A percentile compares a stretch with the other conserved stretches of the same genome.
Evolutionary conservation across 2,113 vertebrate species (phyloP).

Genomic region (Dasypus novemcinctus): DNA sequence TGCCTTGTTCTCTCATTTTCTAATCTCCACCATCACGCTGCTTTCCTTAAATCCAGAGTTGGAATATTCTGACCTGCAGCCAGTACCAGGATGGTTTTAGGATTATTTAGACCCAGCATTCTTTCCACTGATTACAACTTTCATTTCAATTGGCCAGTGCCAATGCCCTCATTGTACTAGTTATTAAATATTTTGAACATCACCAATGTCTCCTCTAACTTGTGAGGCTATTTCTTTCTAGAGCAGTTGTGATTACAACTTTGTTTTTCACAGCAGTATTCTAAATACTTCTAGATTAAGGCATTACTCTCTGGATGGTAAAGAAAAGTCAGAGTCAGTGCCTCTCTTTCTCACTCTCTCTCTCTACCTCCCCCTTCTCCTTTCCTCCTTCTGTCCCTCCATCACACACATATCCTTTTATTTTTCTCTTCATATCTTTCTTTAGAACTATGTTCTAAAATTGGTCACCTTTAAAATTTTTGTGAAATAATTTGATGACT

Average conservation of each 20-base stretch:
- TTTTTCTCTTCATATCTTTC: neutral
- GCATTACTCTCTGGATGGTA: neutral
- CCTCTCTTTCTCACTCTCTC: neutral
- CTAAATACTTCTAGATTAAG: neutral
- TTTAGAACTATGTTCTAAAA: slow-evolving; percentile 9
- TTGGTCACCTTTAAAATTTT: neutral
- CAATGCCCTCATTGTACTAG: neutral
- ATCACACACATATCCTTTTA: neutral
- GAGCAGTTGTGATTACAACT: neutral
- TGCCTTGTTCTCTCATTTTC: neutral
- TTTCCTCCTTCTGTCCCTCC: neutral
- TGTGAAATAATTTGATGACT: neutral
- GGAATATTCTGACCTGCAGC: neutral
- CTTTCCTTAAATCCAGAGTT: neutral
- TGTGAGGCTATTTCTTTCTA: neutral
- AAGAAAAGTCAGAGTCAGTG: neutral
- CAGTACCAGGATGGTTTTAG: neutral
- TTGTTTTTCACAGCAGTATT: neutral
- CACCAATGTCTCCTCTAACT: neutral
- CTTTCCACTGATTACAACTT: neutral
- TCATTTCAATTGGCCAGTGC: neutral
- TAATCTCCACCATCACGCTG: neutral
- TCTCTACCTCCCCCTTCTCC: neutral
- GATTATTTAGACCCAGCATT: neutral
- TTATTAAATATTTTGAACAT: slow-evolving; percentile 25